These are phyloP conservation scores for Zoanthus gigantus DNA, from an alignment of 92 coral and sea anemone genomes.

Conservation along the genomic window DNA sequence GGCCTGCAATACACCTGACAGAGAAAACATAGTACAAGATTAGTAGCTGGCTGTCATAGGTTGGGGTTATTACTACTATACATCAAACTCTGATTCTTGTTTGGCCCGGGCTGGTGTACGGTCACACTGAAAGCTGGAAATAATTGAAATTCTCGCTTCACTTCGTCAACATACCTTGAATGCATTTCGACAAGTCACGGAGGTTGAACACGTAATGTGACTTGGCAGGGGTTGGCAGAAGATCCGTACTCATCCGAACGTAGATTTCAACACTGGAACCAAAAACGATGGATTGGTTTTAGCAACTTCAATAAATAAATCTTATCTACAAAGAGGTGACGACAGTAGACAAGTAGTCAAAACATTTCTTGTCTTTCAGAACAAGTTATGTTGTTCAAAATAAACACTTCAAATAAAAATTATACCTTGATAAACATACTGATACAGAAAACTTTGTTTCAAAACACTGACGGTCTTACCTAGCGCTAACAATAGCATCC, in stretches of 20 bases:
- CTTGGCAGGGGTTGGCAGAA: conserved; percentile 98
- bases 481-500: conserved; percentile 96
- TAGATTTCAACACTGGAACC: conserved; percentile 91
- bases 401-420: too few species aligned
- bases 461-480: conserved; percentile 50
- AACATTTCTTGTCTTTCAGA: too few species aligned
- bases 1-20: conserved; percentile 93
- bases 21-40: not conserved
- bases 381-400: too few species aligned
- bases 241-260: conserved; percentile 96
- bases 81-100: not conserved
- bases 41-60: not conserved
- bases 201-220: conserved; percentile 97
- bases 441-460: too few species aligned
- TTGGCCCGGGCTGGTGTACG: not conserved
- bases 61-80: not conserved
- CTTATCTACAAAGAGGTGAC: too few species aligned
- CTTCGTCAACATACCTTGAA: conserved; percentile 78
- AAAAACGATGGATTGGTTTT: not conserved
- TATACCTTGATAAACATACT: too few species aligned
- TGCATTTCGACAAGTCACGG: conserved; percentile 96
- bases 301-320: too few species aligned
- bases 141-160: not conserved
- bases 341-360: too few species aligned
- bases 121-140: not conserved